A percentile compares a stretch with the other conserved stretches of the same genome.
Evolutionary conservation across 1,140 invertebrate genomes (phyloP).

Genomic region (Zaprionus kolodkinae): DNA sequence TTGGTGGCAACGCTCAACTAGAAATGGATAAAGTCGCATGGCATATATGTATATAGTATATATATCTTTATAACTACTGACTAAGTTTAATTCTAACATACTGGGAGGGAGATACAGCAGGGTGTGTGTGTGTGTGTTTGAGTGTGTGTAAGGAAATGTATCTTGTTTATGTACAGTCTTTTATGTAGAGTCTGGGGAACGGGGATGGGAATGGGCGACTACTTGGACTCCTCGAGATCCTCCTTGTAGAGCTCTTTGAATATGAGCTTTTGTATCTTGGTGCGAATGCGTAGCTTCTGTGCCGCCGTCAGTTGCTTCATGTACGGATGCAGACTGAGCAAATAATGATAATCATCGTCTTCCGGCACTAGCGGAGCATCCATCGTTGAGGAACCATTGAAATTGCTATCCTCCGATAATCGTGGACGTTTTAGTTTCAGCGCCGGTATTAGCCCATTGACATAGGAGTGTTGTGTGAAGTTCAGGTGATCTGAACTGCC

Average conservation of each 20-base stretch:
- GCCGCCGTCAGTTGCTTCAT: conserved; percentile 81
- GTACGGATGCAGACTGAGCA: conserved; percentile 82
- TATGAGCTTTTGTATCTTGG: conserved; percentile 84
- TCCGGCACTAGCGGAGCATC: conserved; percentile 72
- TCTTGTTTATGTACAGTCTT: conserved; percentile 72
- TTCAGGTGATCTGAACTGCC: conserved; percentile 61
- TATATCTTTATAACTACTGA: conserved; percentile 19
- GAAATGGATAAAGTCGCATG: conserved; percentile 77
- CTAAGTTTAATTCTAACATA: conserved; percentile 58
- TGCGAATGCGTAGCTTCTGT: conserved; percentile 81
- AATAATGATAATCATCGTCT: conserved; percentile 84
- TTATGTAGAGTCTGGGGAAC: conserved; percentile 18
- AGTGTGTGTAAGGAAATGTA: not conserved
- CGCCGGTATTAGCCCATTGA: conserved; percentile 78
- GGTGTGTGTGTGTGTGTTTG: not conserved
- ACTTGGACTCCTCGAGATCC: conserved; percentile 83
- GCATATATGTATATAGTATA: conserved; percentile 63
- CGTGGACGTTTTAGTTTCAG: conserved; percentile 77
- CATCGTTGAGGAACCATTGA: conserved; percentile 83
- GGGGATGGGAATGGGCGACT: conserved; percentile 35
- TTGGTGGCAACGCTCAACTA: conserved; percentile 69
- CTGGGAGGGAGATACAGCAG: conserved; percentile 35
- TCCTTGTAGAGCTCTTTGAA: conserved; percentile 84
- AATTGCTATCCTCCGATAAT: conserved; percentile 79
- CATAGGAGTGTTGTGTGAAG: conserved; percentile 79